A percentile compares a stretch with the other conserved stretches of the same genome.
These are phyloP conservation scores for Mycteria americana DNA, from an alignment of 2,797 vertebrate genomes.

Conservation along the genomic window DNA sequence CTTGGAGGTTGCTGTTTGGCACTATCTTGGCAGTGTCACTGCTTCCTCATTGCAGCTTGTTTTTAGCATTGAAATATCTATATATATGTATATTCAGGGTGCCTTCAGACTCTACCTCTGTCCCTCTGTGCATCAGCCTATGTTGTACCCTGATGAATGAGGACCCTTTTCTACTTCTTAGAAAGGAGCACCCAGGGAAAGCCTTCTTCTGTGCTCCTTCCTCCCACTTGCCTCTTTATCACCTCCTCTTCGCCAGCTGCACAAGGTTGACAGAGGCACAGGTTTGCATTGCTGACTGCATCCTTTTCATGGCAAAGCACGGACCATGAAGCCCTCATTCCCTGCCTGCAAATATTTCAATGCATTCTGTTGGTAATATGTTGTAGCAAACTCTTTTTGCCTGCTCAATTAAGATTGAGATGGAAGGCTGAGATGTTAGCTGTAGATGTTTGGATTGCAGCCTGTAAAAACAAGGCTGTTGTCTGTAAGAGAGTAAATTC, in stretches of 20 bases:
- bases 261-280: not conserved
- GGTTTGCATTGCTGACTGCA: not conserved
- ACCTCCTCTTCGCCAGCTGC: not conserved
- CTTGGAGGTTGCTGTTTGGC: not conserved
- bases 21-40: not conserved
- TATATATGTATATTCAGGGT: not conserved
- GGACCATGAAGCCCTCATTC: rapidly evolving
- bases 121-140: not conserved
- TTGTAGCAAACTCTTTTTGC: not conserved
- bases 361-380: not conserved
- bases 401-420: not conserved
- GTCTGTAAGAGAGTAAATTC: not conserved
- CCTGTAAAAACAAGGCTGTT: not conserved
- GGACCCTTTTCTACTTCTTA: not conserved
- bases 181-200: not conserved
- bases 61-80: not conserved
- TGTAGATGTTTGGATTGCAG: not conserved
- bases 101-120: not conserved
- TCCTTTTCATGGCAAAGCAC: not conserved
- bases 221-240: not conserved
- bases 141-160: not conserved
- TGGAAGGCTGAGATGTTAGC: not conserved
- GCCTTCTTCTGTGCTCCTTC: not conserved
- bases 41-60: not conserved
- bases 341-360: not conserved